A percentile compares a stretch with the other conserved stretches of the same genome.
These are phyloP conservation scores for Grapholita molesta DNA, from an alignment of 1,140 invertebrate genomes.

Conservation along the genomic window DNA sequence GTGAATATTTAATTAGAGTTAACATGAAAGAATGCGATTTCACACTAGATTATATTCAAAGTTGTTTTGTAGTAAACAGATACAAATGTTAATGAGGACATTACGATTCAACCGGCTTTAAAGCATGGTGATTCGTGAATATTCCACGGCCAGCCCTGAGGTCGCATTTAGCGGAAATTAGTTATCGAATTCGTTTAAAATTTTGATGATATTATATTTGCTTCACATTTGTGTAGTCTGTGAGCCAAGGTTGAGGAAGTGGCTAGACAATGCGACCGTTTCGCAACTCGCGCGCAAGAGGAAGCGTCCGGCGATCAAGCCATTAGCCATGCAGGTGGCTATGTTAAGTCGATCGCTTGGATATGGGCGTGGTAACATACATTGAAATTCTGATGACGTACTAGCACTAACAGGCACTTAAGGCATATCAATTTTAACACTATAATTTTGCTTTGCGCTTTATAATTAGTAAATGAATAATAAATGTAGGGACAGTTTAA, in stretches of 20 bases:
- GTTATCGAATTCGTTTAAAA: background rate
- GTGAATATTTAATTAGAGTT: background rate
- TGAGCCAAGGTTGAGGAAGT: slow-evolving; percentile 39
- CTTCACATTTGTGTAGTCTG: background rate
- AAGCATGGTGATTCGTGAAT: slow-evolving; percentile 10
- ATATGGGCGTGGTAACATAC: background rate
- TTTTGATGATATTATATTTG: slow-evolving; percentile 16
- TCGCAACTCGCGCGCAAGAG: slow-evolving; percentile 26
- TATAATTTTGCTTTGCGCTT: too few relatives aligned
- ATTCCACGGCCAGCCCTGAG: slow-evolving; percentile 4
- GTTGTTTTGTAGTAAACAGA: background rate
- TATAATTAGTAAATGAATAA: too few relatives aligned
- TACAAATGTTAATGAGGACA: background rate
- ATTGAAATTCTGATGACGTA: background rate
- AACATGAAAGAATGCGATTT: background rate
- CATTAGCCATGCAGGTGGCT: slow-evolving; percentile 1
- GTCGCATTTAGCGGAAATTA: slow-evolving; percentile 2
- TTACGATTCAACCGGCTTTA: slow-evolving; percentile 11
- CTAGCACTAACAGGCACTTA: background rate
- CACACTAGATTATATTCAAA: background rate
- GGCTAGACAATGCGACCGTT: slow-evolving; percentile 40
- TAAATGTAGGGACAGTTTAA: background rate
- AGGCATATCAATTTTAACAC: background rate
- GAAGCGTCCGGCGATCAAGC: slow-evolving; percentile 25
- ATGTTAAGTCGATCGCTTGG: background rate